Evolutionary conservation across 2,888 invertebrate species (phyloP).

Genomic region (Pinctada fucata): DNA sequence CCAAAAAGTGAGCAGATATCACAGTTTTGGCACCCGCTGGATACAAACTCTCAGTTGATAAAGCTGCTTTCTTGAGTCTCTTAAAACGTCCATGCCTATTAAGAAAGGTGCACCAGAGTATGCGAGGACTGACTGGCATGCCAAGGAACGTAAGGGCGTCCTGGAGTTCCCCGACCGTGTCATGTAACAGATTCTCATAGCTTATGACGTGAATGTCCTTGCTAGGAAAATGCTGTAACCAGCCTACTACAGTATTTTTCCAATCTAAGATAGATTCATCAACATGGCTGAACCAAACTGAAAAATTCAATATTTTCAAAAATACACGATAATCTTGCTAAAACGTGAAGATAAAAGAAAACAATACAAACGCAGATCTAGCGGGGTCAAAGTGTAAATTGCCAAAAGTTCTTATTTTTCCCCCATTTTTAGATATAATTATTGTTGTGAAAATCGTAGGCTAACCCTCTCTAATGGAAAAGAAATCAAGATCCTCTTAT

Average conservation of each 20-base stretch:
- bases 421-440: too few relatives aligned
- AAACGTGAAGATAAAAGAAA: too few relatives aligned
- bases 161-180: background rate
- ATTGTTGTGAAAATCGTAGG: too few relatives aligned
- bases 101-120: background rate
- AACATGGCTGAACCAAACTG: background rate
- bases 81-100: background rate
- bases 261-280: background rate
- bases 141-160: background rate
- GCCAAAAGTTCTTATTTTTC: too few relatives aligned
- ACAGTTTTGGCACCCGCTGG: background rate
- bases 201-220: background rate
- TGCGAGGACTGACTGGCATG: background rate
- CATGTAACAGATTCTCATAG: background rate
- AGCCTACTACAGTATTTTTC: background rate
- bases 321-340: too few relatives aligned
- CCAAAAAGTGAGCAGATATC: background rate
- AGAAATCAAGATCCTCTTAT: too few relatives aligned
- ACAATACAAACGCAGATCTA: too few relatives aligned
- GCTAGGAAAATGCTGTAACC: background rate
- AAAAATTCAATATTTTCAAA: background rate
- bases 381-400: too few relatives aligned
- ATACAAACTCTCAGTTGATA: background rate
- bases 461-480: too few relatives aligned
- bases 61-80: background rate